phyloP scores from a whole-genome alignment of 2,888 invertebrate genomes.

The Coecobrya sp. region DNA sequence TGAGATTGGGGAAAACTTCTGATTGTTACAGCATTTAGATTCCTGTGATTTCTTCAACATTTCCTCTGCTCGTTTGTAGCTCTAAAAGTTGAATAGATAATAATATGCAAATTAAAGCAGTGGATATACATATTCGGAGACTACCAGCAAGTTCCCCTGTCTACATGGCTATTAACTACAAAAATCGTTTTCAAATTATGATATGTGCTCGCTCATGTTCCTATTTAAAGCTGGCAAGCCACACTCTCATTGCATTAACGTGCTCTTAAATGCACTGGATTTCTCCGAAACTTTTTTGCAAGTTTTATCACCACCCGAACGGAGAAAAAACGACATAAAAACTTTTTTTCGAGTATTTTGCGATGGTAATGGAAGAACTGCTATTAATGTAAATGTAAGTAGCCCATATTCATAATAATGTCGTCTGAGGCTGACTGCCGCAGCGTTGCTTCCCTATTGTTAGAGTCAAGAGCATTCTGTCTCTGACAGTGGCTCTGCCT shows the following conservation, averaged over 20 bases:
- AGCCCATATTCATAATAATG: conserved; percentile 23
- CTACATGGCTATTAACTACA: not conserved
- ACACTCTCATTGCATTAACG: not conserved
- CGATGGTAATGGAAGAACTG: conserved; percentile 25
- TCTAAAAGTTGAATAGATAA: conserved; percentile 74
- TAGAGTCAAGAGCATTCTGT: conserved; percentile 1
- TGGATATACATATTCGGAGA: not conserved
- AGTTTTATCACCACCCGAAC: not conserved
- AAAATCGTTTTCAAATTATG: not conserved
- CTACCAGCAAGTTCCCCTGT: not conserved
- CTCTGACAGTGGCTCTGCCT: conserved; percentile 10
- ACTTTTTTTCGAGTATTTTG: conserved; percentile 1
- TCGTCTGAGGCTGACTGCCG: not conserved
- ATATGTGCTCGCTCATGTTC: not conserved
- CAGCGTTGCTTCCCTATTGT: conserved; percentile 15
- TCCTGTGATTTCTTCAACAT: conserved; percentile 83
- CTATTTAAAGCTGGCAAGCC: not conserved
- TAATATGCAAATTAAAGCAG: not conserved
- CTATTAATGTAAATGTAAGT: conserved; percentile 41
- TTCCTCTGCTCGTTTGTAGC: conserved; percentile 84
- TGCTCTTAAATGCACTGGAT: not conserved
- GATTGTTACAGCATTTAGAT: conserved; percentile 81
- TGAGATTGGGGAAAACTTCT: conserved; percentile 79
- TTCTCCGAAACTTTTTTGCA: not conserved
- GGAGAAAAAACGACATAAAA: not conserved